Evolutionary conservation across 2,888 invertebrate species (phyloP).

Genomic region (Pemphredon lugubris): DNA sequence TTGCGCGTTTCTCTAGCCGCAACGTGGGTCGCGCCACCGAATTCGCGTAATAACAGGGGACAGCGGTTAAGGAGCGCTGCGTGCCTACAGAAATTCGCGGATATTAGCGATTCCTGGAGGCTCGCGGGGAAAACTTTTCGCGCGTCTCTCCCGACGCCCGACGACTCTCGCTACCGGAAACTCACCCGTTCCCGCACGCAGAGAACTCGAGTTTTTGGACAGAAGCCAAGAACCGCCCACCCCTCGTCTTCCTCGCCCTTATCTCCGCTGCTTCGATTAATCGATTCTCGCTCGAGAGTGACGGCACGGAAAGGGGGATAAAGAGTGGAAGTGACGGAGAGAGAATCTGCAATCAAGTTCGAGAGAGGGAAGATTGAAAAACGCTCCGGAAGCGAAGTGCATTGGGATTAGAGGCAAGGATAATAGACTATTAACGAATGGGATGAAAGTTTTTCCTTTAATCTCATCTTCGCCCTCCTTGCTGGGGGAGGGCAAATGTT

Average conservation of each 20-base stretch:
- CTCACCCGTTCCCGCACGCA: conserved; percentile 5
- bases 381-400: conserved; percentile 31
- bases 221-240: conserved; percentile 12
- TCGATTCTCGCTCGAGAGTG: conserved; percentile 40
- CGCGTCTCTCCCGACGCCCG: background rate
- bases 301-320: conserved; percentile 11
- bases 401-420: conserved; percentile 53
- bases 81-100: conserved; percentile 21
- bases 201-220: conserved; percentile 49
- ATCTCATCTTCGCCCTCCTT: no score
- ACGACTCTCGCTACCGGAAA: conserved; percentile 18
- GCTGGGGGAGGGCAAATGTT: no score
- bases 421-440: conserved; percentile 47
- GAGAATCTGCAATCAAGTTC: conserved; percentile 25
- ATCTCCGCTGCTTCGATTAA: conserved; percentile 56
- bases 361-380: conserved; percentile 59
- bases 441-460: conserved; percentile 18
- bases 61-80: no score
- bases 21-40: background rate
- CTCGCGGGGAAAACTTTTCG: conserved; percentile 38
- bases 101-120: conserved; percentile 29
- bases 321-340: no score
- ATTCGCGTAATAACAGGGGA: conserved; percentile 19
- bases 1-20: background rate
- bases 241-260: background rate